phyloP scores from a whole-genome alignment of 2,113 vertebrate species.

The Macrotis lagotis region DNA sequence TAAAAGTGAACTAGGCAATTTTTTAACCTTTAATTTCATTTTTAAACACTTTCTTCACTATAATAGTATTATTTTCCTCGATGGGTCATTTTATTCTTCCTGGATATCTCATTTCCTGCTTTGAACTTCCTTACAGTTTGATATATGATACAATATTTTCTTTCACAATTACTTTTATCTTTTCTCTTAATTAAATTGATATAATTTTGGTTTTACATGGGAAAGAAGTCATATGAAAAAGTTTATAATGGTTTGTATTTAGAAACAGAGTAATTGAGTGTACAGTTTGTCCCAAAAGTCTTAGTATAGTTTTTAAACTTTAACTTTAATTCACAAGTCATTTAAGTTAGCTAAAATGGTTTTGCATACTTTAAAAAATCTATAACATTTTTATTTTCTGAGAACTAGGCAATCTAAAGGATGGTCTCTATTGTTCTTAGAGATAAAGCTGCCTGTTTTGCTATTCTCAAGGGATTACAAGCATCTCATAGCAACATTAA shows the following conservation, averaged over 20 bases:
- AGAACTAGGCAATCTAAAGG: too few species aligned
- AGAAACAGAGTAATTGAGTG: neutral
- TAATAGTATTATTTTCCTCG: too few species aligned
- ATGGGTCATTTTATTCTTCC: neutral
- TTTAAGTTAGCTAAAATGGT: neutral
- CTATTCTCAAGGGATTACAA: too few species aligned
- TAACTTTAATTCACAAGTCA: neutral
- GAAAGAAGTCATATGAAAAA: neutral
- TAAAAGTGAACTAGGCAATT: neutral
- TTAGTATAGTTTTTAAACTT: neutral
- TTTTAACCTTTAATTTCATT: neutral
- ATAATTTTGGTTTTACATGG: neutral
- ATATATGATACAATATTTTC: neutral
- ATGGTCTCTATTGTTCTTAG: too few species aligned
- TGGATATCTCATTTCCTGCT: neutral
- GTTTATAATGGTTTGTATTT: neutral
- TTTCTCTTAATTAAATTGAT: neutral
- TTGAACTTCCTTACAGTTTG: neutral
- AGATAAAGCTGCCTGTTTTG: too few species aligned
- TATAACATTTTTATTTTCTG: slow-evolving; percentile 25
- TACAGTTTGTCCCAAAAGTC: neutral
- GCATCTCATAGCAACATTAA: too few species aligned
- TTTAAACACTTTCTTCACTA: neutral
- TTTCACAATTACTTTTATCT: neutral
- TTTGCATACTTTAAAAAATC: neutral